phyloP scores from a whole-genome alignment of 2,888 invertebrate species.

The Tanaodytes sp. region DNA sequence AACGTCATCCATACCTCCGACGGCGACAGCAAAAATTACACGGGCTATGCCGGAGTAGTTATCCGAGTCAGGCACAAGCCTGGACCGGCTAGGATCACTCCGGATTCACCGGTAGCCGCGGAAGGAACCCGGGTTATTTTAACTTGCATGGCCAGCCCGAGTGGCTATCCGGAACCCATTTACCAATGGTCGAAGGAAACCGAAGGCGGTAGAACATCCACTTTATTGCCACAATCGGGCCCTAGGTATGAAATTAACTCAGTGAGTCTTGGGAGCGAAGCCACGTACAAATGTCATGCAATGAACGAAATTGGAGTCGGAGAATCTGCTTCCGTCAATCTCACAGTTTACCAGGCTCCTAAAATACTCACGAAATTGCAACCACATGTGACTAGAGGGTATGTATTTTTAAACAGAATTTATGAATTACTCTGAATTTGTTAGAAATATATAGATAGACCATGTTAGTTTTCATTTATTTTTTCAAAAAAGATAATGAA shows the following conservation, averaged over 20 bases:
- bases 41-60: conserved; percentile 87
- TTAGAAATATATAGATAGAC: too few relatives aligned
- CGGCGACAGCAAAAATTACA: conserved; percentile 81
- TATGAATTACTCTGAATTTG: background rate
- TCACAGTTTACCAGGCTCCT: conserved; percentile 92
- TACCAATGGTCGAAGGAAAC: conserved; percentile 91
- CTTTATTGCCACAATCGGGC: conserved; percentile 84
- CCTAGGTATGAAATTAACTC: conserved; percentile 89
- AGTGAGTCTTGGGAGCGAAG: conserved; percentile 89
- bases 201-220: conserved; percentile 80
- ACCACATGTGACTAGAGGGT: conserved; percentile 83
- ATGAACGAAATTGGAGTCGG: conserved; percentile 91
- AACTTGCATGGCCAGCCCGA: conserved; percentile 89
- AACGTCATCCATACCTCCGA: conserved; percentile 86
- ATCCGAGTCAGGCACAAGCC: conserved; percentile 89
- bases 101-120: conserved; percentile 87
- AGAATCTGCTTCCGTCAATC: conserved; percentile 85
- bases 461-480: too few relatives aligned
- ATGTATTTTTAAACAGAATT: conserved; percentile 55
- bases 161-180: conserved; percentile 93
- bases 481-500: too few relatives aligned
- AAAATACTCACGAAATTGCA: conserved; percentile 87
- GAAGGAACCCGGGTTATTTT: conserved; percentile 88
- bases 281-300: conserved; percentile 91
- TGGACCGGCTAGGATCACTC: conserved; percentile 86